phyloP scores from a whole-genome alignment of 2,888 invertebrate species.

The Brachypalpus laphriformis region DNA sequence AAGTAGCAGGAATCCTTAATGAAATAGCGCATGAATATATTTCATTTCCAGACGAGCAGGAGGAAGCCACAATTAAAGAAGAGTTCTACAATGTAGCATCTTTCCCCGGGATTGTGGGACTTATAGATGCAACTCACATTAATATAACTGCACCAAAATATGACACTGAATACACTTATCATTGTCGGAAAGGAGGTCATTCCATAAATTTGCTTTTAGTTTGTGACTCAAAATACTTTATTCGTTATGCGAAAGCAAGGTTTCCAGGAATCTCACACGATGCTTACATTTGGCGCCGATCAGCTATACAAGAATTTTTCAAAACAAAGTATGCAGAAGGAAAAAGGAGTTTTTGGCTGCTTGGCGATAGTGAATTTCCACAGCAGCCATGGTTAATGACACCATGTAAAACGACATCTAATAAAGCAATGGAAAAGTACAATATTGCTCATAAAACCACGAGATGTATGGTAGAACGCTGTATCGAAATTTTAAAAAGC shows the following conservation, averaged over 20 bases:
- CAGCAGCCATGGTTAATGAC: conserved; percentile 1
- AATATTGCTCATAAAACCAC: conserved; percentile 1
- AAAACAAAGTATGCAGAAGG: conserved; percentile 6
- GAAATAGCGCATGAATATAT: too few relatives aligned
- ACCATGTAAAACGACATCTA: background rate
- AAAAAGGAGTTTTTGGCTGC: background rate
- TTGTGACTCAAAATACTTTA: background rate
- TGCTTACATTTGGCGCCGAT: conserved; percentile 31
- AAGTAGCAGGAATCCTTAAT: too few relatives aligned
- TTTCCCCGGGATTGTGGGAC: too few relatives aligned
- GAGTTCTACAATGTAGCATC: background rate
- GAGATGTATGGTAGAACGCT: background rate
- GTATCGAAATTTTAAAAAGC: conserved; percentile 2
- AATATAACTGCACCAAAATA: conserved; percentile 19
- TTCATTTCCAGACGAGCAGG: background rate
- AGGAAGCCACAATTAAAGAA: background rate
- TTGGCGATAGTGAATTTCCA: conserved; percentile 2
- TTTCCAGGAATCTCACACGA: conserved; percentile 12
- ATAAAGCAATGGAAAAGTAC: background rate
- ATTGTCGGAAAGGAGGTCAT: conserved; percentile 41
- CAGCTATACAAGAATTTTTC: conserved; percentile 16
- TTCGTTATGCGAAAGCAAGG: conserved; percentile 17
- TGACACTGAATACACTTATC: conserved; percentile 20
- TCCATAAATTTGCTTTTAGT: conserved; percentile 13
- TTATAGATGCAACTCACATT: conserved; percentile 16